These are phyloP conservation scores for Silurus lanzhouensis DNA, from an alignment of 2,797 vertebrate genomes.

Conservation along the genomic window DNA sequence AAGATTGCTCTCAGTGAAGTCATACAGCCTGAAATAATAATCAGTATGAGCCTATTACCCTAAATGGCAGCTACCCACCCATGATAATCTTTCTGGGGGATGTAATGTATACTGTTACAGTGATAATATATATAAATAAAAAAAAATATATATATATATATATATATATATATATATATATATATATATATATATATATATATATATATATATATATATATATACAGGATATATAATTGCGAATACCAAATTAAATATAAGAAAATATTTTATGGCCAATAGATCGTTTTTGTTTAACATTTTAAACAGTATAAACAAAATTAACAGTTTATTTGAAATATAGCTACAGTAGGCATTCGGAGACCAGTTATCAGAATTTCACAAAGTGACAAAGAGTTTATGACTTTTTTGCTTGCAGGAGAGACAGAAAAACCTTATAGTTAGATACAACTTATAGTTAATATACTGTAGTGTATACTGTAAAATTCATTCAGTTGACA, in stretches of 20 bases:
- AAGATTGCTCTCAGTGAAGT: slow-evolving; percentile 33
- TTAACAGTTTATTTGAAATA: not conserved
- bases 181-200: too few relatives aligned
- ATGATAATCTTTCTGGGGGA: slow-evolving; percentile 2
- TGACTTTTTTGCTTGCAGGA: not conserved
- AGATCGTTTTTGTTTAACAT: too few relatives aligned
- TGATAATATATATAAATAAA: not conserved
- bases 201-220: too few relatives aligned
- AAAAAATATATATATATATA: too few relatives aligned
- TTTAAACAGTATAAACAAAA: not conserved
- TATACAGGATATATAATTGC: too few relatives aligned
- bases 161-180: too few relatives aligned
- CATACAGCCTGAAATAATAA: slow-evolving; percentile 17
- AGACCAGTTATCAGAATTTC: not conserved
- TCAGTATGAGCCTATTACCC: not conserved
- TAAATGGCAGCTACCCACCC: slow-evolving; percentile 16
- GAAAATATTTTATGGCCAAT: too few relatives aligned
- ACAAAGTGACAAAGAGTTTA: not conserved
- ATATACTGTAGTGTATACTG: not conserved
- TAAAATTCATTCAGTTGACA: not conserved
- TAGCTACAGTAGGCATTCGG: not conserved
- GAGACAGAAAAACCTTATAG: not conserved
- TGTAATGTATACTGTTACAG: not conserved
- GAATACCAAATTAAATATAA: too few relatives aligned
- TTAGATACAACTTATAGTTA: not conserved